Evolutionary conservation across 2,888 invertebrate species (phyloP).

Genomic region (Barypeithes pellucidus): DNA sequence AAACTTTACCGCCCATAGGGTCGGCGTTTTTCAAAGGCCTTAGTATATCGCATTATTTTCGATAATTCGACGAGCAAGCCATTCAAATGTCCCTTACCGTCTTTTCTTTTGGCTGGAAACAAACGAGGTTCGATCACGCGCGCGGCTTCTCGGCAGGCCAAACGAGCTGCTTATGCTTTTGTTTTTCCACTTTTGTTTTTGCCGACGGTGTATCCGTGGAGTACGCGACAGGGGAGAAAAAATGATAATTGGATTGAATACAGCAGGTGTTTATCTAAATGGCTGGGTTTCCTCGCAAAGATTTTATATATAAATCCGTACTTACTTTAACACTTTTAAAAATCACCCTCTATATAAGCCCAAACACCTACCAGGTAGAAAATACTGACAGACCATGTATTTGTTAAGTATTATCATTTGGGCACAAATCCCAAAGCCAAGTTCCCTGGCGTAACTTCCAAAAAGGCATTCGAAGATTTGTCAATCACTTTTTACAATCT

Average conservation of each 20-base stretch:
- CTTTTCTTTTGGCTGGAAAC: slow-evolving; percentile 40
- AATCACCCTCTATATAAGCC: no score
- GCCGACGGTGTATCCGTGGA: not conserved
- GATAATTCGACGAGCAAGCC: slow-evolving; percentile 35
- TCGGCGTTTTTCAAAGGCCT: slow-evolving; percentile 37
- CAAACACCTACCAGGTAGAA: no score
- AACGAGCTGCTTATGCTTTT: slow-evolving; percentile 17
- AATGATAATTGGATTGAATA: slow-evolving; percentile 12
- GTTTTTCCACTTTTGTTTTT: slow-evolving; percentile 26
- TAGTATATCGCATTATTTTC: slow-evolving; percentile 43
- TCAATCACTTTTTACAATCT: no score
- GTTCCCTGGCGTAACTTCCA: no score
- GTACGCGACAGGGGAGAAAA: slow-evolving; percentile 5
- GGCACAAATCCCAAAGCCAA: no score
- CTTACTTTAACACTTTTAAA: no score
- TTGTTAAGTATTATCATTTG: no score
- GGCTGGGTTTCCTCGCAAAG: no score
- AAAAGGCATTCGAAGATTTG: slow-evolving; percentile 1
- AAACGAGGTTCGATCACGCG: slow-evolving; percentile 3
- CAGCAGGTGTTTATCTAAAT: no score
- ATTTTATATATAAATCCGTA: no score
- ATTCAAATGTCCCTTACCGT: slow-evolving; percentile 23
- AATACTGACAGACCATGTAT: no score
- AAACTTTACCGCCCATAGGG: slow-evolving; percentile 34
- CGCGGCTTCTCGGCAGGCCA: slow-evolving; percentile 17